Evolutionary conservation across 2,888 invertebrate genomes (phyloP).

Genomic region (Drosophila barbarae): DNA sequence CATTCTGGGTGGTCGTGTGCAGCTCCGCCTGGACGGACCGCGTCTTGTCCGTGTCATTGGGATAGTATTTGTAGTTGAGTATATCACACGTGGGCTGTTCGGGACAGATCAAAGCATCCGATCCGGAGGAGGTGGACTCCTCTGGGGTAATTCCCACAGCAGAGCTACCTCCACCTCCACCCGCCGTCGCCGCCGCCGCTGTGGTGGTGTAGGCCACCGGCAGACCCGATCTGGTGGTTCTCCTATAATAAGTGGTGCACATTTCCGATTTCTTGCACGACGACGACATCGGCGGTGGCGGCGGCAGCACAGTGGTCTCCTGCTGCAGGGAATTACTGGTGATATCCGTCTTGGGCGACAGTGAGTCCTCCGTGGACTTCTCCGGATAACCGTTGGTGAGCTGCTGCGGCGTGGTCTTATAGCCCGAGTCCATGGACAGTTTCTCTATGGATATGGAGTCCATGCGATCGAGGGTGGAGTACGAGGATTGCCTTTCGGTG

Average conservation of each 20-base stretch:
- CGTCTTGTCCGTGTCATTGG: constrained; percentile 76
- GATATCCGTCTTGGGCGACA: constrained; percentile 74
- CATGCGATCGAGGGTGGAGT: constrained; percentile 75
- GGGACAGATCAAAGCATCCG: constrained; percentile 62
- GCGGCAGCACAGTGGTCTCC: constrained; percentile 25
- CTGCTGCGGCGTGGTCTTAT: constrained; percentile 77
- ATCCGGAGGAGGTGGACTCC: constrained; percentile 57
- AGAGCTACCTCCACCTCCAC: neutral
- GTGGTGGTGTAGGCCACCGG: constrained; percentile 72
- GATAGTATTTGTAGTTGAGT: constrained; percentile 78
- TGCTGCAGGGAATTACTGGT: constrained; percentile 62
- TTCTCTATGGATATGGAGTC: constrained; percentile 78
- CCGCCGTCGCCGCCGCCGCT: neutral
- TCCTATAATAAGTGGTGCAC: constrained; percentile 73
- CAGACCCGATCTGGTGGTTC: constrained; percentile 74
- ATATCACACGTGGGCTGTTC: constrained; percentile 78
- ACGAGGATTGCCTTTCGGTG: constrained; percentile 71
- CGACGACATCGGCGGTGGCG: constrained; percentile 1
- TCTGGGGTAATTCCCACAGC: constrained; percentile 3
- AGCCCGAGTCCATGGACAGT: constrained; percentile 78
- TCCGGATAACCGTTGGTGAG: constrained; percentile 67
- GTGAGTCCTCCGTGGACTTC: constrained; percentile 75
- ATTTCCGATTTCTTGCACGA: constrained; percentile 53
- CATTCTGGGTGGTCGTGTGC: constrained; percentile 78
- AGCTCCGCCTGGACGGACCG: constrained; percentile 74